These are phyloP conservation scores for Phasianus colchicus DNA, from an alignment of 2,113 vertebrate genomes.

Conservation along the genomic window DNA sequence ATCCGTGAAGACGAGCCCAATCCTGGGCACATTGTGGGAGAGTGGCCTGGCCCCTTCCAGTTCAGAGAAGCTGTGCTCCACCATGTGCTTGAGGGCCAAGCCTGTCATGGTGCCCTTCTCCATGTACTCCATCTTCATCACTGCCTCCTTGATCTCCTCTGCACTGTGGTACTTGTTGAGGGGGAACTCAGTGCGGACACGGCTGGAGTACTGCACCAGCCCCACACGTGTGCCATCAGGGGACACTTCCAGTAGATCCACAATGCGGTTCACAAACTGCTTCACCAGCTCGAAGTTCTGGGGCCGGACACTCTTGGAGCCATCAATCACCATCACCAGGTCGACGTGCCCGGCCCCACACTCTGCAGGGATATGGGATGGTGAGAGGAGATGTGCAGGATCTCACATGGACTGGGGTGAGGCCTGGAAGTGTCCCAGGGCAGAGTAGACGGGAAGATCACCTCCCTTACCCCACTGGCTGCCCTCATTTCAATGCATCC, in stretches of 20 bases:
- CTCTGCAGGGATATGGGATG: constrained; percentile 70
- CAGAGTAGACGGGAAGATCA: too few relatives aligned
- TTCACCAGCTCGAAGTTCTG: constrained; percentile 98
- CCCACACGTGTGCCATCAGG: constrained; percentile 89
- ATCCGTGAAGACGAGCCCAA: constrained; percentile 94
- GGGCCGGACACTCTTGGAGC: constrained; percentile 95
- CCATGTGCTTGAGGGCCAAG: constrained; percentile 93
- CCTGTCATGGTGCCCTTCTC: constrained; percentile 99
- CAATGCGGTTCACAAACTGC: constrained; percentile 95
- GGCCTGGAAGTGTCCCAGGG: not conserved
- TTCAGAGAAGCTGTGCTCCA: constrained; percentile 95
- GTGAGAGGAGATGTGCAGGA: not conserved
- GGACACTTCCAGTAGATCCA: constrained; percentile 94
- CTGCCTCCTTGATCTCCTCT: constrained; percentile 90
- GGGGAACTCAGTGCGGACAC: constrained; percentile 93
- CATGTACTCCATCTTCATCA: constrained; percentile 94
- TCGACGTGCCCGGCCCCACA: constrained; percentile 90
- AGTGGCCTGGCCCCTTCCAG: constrained; percentile 83
- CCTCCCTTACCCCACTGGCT: too few relatives aligned
- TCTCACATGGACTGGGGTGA: fast-evolving
- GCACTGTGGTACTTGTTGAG: constrained; percentile 88
- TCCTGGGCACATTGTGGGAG: constrained; percentile 84
- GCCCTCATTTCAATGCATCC: too few relatives aligned
- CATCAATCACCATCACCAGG: constrained; percentile 93
- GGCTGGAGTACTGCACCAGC: constrained; percentile 95